Evolutionary conservation across 2,113 vertebrate species (phyloP).

Genomic region (Zosterops lateralis): DNA sequence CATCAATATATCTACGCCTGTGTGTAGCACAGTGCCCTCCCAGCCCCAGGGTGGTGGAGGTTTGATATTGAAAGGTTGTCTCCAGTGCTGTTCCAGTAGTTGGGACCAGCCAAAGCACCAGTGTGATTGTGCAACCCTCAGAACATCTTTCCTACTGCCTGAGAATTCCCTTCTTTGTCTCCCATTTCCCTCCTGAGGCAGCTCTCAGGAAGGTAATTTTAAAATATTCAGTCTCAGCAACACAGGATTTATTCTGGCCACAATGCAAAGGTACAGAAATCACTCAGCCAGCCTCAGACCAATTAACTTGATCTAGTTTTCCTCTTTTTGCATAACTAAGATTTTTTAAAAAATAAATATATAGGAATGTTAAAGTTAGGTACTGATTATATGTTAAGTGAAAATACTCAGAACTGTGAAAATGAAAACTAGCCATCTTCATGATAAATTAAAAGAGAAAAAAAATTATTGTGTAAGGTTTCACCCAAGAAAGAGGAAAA

Average conservation of each 20-base stretch:
- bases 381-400: not conserved
- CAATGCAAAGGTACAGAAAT: not conserved
- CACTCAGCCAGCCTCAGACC: not conserved
- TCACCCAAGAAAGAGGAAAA: not conserved
- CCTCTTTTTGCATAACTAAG: not conserved
- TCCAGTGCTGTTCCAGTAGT: not conserved
- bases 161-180: not conserved
- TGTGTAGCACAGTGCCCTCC: not conserved
- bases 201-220: not conserved
- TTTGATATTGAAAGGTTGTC: not conserved
- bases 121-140: not conserved
- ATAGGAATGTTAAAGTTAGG: not conserved
- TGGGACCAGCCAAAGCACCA: not conserved
- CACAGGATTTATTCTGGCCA: not conserved
- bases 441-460: not conserved
- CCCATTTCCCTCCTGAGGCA: not conserved
- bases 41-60: not conserved
- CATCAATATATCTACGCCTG: accelerated
- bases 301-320: not conserved
- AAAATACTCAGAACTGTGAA: not conserved
- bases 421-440: not conserved
- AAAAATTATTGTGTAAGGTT: not conserved
- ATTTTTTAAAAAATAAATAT: not conserved
- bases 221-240: not conserved
- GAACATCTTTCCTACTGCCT: not conserved